Evolutionary conservation across 2,888 invertebrate genomes (phyloP), one percentile per base, ranked within the genome.

Genomic region (Amphipyra tragopoginis): DNA sequence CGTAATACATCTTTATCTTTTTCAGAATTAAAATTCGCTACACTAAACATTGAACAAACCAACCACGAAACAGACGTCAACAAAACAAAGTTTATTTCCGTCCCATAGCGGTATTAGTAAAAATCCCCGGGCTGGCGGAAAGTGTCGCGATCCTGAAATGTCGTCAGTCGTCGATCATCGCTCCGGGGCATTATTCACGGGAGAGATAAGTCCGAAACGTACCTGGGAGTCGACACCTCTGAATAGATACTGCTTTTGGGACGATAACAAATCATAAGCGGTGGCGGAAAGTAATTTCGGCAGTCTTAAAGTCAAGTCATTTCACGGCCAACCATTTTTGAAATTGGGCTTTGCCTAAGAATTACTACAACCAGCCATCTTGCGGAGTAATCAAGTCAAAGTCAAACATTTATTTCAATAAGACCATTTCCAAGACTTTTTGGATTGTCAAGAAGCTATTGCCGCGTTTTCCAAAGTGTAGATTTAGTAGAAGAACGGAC

Each of bases 151-250:
- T 81, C 73, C 80, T 79, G 82, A 90, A 89, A 88, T 85, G 90
- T 87, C 88, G 85, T 82, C 87, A 84, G 86, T 88, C 88, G 87
- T 90, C 90, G 85, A 89, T 90, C 90, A 88, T 84, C 68, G 85
- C 82, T 83, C 81, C 73, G 73, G 81, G 82, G 81, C 87, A 90
- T 90, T 90, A 90, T 87, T 91, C 90, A 90, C 84, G 80, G 63
- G 64, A 65, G 82, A 86, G 90, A 90, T 90, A 90, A 89, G 85
- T 86, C 72, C 78, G 56, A 78, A 79, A 81, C 73, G 79, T 82
- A 83, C 79, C 83, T 83, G 83, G 61, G 81, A 77, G 70, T 83
- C 80, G 80, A 79, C 84, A 81, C 82, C 82, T 84, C 79, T 75
- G 84, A 81, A 82, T 80, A 83, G 85, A 85, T 85, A 84, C 80